Evolutionary conservation across 1,140 invertebrate species (phyloP), one percentile per base, ranked within the genome.

Genomic region (Drosophila sp.): DNA sequence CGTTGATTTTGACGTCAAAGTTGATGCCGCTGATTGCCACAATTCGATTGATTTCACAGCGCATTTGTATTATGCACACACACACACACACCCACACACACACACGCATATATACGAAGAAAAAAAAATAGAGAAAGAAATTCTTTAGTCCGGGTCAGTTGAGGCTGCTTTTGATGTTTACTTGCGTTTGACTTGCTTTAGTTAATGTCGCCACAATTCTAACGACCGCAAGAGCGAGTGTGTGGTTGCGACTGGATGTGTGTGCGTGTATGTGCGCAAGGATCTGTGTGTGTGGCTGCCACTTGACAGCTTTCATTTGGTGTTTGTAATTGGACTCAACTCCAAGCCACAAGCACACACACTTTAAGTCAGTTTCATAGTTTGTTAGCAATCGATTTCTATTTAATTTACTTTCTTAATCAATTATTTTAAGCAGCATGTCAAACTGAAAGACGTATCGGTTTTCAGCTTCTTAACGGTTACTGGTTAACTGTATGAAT

Each of bases 31-130:
- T 80, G 81, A 86, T 78, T 84, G 81, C 81, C 73, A 81, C 82
- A 81, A 86, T 87, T 87, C 81, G 78, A 86, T 86, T 86, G 78
- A 86, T 87, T 87, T 84, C 70, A 73, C 81, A 76, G 64, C 64
- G 64, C 69, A 69, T 72, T 76, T 76, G 45, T 59, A 78, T 67
- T 76, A 62, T 67, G 34, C 9, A 11, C 32, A 36, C 13, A 51
- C 29, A 32, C 48, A 51, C 48, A 14, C 7, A 18, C 7, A 53
- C 40, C 41, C 54, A 18, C 40, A 13, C 50, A 29, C 41, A 59
- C 58, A 51, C 32, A 29, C 14, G 16, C 16, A 25, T 32, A 53
- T n/a, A 53, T 40, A 45, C 48, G 36, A 32, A 25, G 21, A 43
- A 18, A 25, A 3, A 36, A 3, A 18, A 40, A 8, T 18, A 18